phyloP scores from a whole-genome alignment of 2,888 invertebrate species.

The Adelognathus sp. region DNA sequence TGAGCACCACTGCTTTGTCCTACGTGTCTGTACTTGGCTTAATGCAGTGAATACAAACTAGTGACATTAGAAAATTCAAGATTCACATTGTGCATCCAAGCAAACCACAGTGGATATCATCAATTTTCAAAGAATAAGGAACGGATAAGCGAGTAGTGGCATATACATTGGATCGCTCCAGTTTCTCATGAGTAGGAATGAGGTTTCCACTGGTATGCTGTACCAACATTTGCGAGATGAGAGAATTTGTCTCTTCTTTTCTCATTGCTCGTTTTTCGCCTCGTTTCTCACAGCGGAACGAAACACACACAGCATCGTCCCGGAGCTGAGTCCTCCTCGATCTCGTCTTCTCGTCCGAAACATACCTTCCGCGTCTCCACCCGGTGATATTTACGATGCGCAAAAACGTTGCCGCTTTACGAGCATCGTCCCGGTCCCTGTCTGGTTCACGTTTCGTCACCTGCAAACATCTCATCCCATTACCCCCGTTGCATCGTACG shows the following conservation, averaged over 20 bases:
- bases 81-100: too few species aligned
- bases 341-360: slow-evolving; percentile 53
- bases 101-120: too few species aligned
- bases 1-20: too few species aligned
- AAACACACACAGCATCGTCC: not conserved
- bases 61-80: too few species aligned
- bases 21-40: too few species aligned
- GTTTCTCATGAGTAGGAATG: not conserved
- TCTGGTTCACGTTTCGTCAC: not conserved
- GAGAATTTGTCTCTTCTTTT: slow-evolving; percentile 24
- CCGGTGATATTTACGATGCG: slow-evolving; percentile 62
- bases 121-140: too few species aligned
- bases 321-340: slow-evolving; percentile 27
- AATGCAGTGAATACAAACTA: too few species aligned
- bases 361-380: slow-evolving; percentile 49
- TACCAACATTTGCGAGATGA: slow-evolving; percentile 49
- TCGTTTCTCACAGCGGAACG: not conserved
- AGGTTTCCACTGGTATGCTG: slow-evolving; percentile 11
- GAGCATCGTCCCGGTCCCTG: slow-evolving; percentile 42
- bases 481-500: not conserved
- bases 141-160: not conserved
- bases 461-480: slow-evolving; percentile 31
- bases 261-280: not conserved
- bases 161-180: not conserved
- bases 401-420: slow-evolving; percentile 62